Evolutionary conservation across 2,888 invertebrate genomes (phyloP).

Genomic region (Pomacea canaliculata): DNA sequence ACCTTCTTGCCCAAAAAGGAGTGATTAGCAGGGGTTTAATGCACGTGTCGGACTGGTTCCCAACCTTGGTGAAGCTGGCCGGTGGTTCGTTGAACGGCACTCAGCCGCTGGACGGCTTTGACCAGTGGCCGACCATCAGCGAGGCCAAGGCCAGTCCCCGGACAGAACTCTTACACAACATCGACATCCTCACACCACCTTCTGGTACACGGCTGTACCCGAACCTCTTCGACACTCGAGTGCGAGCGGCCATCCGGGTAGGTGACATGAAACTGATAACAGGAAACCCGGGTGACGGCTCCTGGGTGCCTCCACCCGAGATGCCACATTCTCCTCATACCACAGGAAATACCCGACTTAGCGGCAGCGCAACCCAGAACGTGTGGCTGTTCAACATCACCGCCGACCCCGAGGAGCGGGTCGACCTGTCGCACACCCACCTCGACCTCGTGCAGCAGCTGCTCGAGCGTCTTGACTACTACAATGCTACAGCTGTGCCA

Average conservation of each 20-base stretch:
- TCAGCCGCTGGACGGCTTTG: slow-evolving; percentile 57
- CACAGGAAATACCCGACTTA: background rate
- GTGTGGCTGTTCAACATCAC: slow-evolving; percentile 65
- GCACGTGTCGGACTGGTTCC: slow-evolving; percentile 66
- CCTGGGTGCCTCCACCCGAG: slow-evolving; percentile 10
- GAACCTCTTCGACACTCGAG: slow-evolving; percentile 57
- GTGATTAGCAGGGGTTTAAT: slow-evolving; percentile 45
- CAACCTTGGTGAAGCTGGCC: slow-evolving; percentile 60
- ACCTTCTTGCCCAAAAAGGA: slow-evolving; percentile 1
- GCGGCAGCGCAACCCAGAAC: slow-evolving; percentile 47
- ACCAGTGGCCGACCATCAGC: slow-evolving; percentile 62
- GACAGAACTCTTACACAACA: slow-evolving; percentile 80
- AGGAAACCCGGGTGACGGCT: slow-evolving; percentile 58
- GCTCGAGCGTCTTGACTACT: slow-evolving; percentile 49
- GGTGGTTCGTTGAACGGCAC: slow-evolving; percentile 54
- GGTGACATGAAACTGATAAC: slow-evolving; percentile 66
- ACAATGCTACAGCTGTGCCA: slow-evolving; percentile 61
- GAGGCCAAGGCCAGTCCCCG: slow-evolving; percentile 45
- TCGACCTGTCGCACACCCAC: slow-evolving; percentile 51
- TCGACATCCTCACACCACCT: slow-evolving; percentile 74
- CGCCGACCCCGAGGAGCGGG: slow-evolving; percentile 58
- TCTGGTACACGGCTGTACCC: slow-evolving; percentile 41
- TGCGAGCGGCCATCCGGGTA: slow-evolving; percentile 59
- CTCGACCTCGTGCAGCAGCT: slow-evolving; percentile 52
- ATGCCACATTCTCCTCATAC: background rate